Base-by-base conservation (phyloP, 1,140 invertebrate genomes). In the Riptortus pedestris region DNA sequence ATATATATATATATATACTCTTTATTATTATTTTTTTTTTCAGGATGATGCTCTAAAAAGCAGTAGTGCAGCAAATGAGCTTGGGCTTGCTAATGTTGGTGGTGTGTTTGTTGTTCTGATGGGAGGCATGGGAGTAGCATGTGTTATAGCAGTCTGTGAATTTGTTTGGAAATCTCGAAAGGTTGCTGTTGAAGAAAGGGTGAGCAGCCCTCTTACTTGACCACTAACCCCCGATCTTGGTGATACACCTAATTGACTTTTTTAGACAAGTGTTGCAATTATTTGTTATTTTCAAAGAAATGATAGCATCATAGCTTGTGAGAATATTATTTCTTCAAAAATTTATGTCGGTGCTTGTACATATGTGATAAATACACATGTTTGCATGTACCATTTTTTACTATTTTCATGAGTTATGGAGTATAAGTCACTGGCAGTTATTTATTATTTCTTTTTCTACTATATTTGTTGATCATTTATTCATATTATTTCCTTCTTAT, bases 71-170 rank as follows among this genome's bases (percentile, higher is more conserved):
- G 88, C 88, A 22, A 90, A 90, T 74, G 88, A 90, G 76, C 76
- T 91, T 63, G 90, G 90, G 11, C 77, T 97, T 67, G 90, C 90
- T 12, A 96, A 95, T 73, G 91, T 96, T 38, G 92, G 93, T 55
- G 93, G 94, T 2, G 93, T 97, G 1, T 98, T 96, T 74, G 90
- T 96, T 0, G 92, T 96, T 0, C 80, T 98, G 20, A 87, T 94
- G 80, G 90, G 87, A 31, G 91, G 91, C 11, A 91, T 92, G 85
- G 87, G 86, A 9, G 84, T 91, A 22, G 90, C 90, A 2, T 90
- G 88, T 71, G 86, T 92, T 63, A 88, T 92, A 66, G 88, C 89
- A 9, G 87, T 93, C 20, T 88, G 90, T 73, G 93, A 96, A 75
- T 94, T 94, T 74, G 85, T 93, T 12, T 94, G 90, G 90, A 93